Evolutionary conservation across 2,888 invertebrate genomes (phyloP).

Genomic region (Athalia cordata): DNA sequence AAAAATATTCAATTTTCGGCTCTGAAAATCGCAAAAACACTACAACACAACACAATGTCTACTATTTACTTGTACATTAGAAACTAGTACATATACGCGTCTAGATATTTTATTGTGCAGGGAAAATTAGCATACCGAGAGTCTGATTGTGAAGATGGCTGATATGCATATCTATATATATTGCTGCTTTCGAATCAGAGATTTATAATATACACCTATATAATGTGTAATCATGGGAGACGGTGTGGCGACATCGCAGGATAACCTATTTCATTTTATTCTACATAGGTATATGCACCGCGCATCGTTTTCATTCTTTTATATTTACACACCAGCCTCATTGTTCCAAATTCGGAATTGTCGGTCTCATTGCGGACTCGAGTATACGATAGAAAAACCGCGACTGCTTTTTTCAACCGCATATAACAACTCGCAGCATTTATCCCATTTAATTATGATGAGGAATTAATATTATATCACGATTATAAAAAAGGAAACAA

Average conservation of each 20-base stretch:
- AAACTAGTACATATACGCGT: no score
- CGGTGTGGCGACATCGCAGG: not conserved
- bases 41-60: no score
- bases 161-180: not conserved
- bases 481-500: no score
- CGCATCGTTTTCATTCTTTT: not conserved
- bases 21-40: no score
- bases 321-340: slow-evolving; percentile 10
- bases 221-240: not conserved
- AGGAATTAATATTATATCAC: no score
- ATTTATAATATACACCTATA: not conserved
- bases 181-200: slow-evolving; percentile 5
- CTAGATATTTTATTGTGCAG: not conserved
- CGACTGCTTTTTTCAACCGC: no score
- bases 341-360: slow-evolving; percentile 34
- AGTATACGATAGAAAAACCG: no score
- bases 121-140: not conserved
- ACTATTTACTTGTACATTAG: no score
- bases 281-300: not conserved
- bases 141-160: not conserved
- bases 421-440: no score
- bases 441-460: no score
- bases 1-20: no score
- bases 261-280: slow-evolving; percentile 23
- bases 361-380: no score